Evolutionary conservation across 2,888 invertebrate genomes (phyloP).

Genomic region (Lampropteryx suffumata): DNA sequence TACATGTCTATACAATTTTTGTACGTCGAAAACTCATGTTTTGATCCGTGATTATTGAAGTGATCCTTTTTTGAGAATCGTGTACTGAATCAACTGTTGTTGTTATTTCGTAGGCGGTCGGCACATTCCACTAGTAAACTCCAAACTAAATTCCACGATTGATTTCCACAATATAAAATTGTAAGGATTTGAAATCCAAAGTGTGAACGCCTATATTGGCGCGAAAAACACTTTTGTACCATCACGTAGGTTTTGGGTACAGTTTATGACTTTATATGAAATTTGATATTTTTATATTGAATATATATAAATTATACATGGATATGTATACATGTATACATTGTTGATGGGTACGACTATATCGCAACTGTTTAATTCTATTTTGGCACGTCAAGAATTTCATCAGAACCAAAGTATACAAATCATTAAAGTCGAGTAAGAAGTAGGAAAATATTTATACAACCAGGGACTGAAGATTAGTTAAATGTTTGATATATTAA

Average conservation of each 20-base stretch:
- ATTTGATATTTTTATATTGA: conserved; percentile 83
- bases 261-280: conserved; percentile 83
- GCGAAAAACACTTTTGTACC: conserved; percentile 77
- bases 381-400: conserved; percentile 81
- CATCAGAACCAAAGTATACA: conserved; percentile 83
- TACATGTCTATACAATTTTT: conserved; percentile 82
- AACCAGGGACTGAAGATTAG: conserved; percentile 83
- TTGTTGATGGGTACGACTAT: conserved; percentile 82
- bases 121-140: conserved; percentile 81
- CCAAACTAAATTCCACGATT: conserved; percentile 77
- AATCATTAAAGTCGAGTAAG: conserved; percentile 82
- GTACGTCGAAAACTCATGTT: conserved; percentile 77
- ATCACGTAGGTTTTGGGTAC: conserved; percentile 83
- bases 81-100: conserved; percentile 79
- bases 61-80: conserved; percentile 82
- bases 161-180: conserved; percentile 76
- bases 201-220: conserved; percentile 74
- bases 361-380: conserved; percentile 83
- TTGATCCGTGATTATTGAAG: conserved; percentile 70
- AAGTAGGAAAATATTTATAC: conserved; percentile 82
- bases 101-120: conserved; percentile 80
- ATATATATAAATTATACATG: conserved; percentile 83
- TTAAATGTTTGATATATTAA: conserved; percentile 82
- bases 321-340: conserved; percentile 83
- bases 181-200: conserved; percentile 76